Evolutionary conservation across 2,113 vertebrate genomes (phyloP).

Genomic region (Phylloscopus whistleri): DNA sequence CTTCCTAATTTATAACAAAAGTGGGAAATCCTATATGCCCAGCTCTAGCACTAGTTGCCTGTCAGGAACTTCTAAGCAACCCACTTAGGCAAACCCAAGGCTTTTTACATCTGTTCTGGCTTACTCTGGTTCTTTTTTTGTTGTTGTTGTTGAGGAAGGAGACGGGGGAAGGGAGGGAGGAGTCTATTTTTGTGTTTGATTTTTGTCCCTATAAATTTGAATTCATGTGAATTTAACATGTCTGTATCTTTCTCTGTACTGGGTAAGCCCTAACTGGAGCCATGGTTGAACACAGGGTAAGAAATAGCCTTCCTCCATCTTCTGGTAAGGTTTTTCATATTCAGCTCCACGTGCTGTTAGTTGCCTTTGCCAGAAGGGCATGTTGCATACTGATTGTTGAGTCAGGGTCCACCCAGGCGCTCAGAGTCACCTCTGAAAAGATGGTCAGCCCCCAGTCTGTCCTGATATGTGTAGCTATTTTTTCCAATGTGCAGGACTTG

Average conservation of each 20-base stretch:
- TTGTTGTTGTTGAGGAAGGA: neutral
- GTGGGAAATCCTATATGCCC: neutral
- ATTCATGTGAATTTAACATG: neutral
- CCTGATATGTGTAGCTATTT: neutral
- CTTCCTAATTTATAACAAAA: neutral
- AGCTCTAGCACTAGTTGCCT: neutral
- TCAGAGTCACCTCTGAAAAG: neutral
- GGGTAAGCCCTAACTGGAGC: neutral
- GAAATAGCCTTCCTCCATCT: neutral
- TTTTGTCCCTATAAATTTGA: neutral
- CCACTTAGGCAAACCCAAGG: neutral
- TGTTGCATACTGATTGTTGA: neutral
- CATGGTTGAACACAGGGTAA: neutral
- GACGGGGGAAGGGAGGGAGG: neutral
- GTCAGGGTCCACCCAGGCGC: neutral
- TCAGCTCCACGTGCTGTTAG: neutral
- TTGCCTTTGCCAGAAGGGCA: neutral
- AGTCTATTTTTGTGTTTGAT: neutral
- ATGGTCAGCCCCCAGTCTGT: neutral
- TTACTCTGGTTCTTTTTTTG: neutral
- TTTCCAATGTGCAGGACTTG: neutral
- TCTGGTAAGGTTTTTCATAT: neutral
- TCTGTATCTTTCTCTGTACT: neutral
- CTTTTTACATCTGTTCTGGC: neutral
- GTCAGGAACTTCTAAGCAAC: neutral